Conservation (phyloP, 2,797 vertebrate genomes). For the Parauchenoglanis ngamensis region DNA sequence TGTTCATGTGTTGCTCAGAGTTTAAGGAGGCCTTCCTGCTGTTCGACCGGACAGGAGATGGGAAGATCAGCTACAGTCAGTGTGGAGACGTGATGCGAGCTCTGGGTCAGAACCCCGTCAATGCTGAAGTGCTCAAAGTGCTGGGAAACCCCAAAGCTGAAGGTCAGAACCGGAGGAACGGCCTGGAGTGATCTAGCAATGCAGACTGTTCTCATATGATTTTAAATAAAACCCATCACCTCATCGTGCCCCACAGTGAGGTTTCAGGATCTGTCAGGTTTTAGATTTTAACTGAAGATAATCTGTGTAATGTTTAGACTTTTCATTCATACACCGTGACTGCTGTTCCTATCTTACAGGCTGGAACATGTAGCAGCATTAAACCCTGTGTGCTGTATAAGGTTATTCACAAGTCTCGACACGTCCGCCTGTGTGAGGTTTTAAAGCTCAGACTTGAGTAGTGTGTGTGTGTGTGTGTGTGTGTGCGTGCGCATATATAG, state of each 20-base stretch:
- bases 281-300: not conserved
- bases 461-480: not conserved
- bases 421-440: too few species aligned
- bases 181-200: not conserved
- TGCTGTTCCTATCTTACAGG: not conserved
- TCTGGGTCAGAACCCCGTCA: conserved; percentile 93
- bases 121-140: conserved; percentile 94
- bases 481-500: not conserved
- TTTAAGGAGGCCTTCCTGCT: conserved; percentile 95
- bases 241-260: not conserved
- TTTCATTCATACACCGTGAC: not conserved
- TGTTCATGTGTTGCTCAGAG: conserved; percentile 68
- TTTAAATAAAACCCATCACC: not conserved
- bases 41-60: conserved; percentile 91
- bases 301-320: not conserved
- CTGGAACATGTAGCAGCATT: not conserved
- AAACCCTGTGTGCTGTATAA: not conserved
- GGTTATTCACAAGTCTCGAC: not conserved
- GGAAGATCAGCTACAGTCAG: conserved; percentile 88
- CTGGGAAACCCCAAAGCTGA: conserved; percentile 93
- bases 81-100: conserved; percentile 95
- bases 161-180: conserved; percentile 61
- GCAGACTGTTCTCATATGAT: not conserved
- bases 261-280: not conserved
- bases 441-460: too few species aligned